Evolutionary conservation across 2,888 invertebrate species (phyloP).

Genomic region (Anthrax anthrax): DNA sequence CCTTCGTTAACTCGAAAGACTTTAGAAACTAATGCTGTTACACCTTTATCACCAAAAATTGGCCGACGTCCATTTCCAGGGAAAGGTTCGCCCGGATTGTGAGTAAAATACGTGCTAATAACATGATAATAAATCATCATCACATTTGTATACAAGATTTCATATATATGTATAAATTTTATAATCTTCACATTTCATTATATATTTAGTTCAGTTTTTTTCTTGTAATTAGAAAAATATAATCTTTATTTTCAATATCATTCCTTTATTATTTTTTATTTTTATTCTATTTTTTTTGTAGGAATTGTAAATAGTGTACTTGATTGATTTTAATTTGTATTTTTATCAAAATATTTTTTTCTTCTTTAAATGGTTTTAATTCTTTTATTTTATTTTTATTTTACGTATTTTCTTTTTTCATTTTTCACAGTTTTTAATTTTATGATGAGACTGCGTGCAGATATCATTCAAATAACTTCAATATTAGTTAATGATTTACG

Average conservation of each 20-base stretch:
- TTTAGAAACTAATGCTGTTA: conserved; percentile 12
- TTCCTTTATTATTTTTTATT: too few species aligned
- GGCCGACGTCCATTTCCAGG: conserved; percentile 18
- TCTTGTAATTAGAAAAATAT: too few species aligned
- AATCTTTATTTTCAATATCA: too few species aligned
- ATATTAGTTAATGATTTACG: neutral
- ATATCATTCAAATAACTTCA: conserved; percentile 1
- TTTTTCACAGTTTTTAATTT: conserved; percentile 13
- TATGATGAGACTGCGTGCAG: conserved; percentile 12
- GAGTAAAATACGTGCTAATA: conserved; percentile 17
- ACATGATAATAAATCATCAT: too few species aligned
- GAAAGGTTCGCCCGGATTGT: conserved; percentile 24
- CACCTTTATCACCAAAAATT: conserved; percentile 21
- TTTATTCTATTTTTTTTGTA: neutral
- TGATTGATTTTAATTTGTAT: neutral
- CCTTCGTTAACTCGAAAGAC: conserved; percentile 19
- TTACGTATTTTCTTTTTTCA: neutral
- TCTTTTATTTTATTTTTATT: neutral
- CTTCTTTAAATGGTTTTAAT: neutral
- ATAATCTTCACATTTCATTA: too few species aligned
- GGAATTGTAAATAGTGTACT: conserved; percentile 2
- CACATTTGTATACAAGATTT: too few species aligned
- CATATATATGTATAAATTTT: too few species aligned
- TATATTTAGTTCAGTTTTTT: too few species aligned
- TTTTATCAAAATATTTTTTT: too few species aligned